Percentiles rank a stretch among this genome's conserved stretches.
Conservation (phyloP, 1,140 invertebrate species). For the Palaemon carinicauda region DNA sequence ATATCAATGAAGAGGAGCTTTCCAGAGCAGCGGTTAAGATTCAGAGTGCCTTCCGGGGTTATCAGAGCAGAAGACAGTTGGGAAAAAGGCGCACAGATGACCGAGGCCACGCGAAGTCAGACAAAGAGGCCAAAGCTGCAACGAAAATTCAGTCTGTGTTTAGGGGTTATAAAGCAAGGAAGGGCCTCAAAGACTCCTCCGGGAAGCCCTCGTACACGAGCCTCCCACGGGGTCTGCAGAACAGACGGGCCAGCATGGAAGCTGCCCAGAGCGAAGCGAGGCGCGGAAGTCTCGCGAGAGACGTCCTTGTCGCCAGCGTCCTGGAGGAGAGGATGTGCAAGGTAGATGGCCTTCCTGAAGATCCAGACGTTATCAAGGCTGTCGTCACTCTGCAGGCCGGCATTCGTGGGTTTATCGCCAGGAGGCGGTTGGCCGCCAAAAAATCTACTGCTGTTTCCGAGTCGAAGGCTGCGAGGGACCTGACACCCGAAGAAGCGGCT, state of each 20-base stretch:
- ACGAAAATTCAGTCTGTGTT: background rate
- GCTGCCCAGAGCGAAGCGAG: background rate
- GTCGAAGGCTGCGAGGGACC: background rate
- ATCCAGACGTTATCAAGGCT: background rate
- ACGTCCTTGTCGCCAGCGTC: background rate
- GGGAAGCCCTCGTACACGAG: background rate
- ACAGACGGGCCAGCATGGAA: background rate
- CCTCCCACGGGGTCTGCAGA: background rate
- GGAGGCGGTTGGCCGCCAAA: background rate
- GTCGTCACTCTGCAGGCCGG: conserved; percentile 22
- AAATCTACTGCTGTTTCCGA: background rate
- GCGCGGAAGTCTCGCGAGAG: background rate
- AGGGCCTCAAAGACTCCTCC: background rate
- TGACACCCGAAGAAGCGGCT: background rate
- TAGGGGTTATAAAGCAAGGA: background rate
- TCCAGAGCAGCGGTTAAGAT: background rate
- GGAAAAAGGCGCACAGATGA: background rate
- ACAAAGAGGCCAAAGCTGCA: background rate
- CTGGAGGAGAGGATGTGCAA: background rate
- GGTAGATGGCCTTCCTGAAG: background rate
- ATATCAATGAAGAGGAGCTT: background rate
- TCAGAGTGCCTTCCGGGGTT: background rate
- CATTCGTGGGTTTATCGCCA: background rate
- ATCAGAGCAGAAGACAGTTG: background rate
- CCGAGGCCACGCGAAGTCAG: background rate